A percentile compares a stretch with the other conserved stretches of the same genome.
Conservation (phyloP, 37 sponge, comb jelly and placozoan genomes). For the Crambe crambe region DNA sequence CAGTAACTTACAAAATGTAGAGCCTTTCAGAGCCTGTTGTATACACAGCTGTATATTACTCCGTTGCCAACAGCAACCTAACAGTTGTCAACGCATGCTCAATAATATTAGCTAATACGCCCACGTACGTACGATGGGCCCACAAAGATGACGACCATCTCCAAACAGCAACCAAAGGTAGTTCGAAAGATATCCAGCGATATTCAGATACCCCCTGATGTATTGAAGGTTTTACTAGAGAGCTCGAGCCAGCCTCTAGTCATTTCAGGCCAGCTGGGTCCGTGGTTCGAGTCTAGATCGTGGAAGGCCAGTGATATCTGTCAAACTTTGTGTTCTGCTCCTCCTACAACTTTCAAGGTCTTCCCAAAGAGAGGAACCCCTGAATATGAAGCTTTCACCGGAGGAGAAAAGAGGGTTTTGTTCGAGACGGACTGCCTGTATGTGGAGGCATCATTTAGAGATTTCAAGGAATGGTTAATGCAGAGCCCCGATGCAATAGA, state of each 20-base stretch:
- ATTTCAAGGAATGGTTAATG: slow-evolving; percentile 69
- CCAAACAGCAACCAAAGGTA: background rate
- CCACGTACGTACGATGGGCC: too few species aligned
- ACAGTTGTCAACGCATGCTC: background rate
- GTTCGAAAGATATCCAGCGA: background rate
- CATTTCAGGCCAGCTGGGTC: slow-evolving; percentile 21
- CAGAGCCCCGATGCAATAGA: background rate
- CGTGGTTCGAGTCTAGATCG: slow-evolving; percentile 45
- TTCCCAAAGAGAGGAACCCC: slow-evolving; percentile 43
- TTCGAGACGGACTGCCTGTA: slow-evolving; percentile 80
- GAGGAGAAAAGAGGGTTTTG: slow-evolving; percentile 1
- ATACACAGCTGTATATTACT: too few species aligned
- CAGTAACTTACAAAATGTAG: too few species aligned
- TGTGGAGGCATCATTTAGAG: slow-evolving; percentile 48
- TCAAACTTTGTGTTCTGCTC: background rate
- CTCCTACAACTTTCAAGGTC: slow-evolving; percentile 63
- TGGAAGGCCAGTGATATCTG: slow-evolving; percentile 57
- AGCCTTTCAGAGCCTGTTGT: too few species aligned
- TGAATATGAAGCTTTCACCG: background rate
- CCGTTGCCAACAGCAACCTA: slow-evolving; percentile 5
- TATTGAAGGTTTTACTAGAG: background rate
- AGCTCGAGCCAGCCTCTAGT: slow-evolving; percentile 28
- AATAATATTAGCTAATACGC: too few species aligned
- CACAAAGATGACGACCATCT: too few species aligned
- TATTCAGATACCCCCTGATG: slow-evolving; percentile 1